Percentiles rank a stretch among this genome's conserved stretches.
These are phyloP conservation scores for Sitobion miscanthi DNA, from an alignment of 1,140 invertebrate genomes.

Conservation along the genomic window DNA sequence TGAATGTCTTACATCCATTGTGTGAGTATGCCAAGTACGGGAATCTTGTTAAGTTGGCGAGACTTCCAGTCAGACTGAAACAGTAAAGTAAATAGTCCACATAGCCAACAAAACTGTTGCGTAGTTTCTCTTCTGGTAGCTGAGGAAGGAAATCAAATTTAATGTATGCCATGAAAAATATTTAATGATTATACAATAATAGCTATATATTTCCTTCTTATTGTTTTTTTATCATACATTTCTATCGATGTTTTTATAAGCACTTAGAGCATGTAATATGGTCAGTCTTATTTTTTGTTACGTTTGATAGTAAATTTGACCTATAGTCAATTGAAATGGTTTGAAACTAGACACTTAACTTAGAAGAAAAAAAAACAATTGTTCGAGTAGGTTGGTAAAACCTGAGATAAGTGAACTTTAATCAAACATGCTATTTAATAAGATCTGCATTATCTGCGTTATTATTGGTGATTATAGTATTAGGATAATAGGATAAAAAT, in stretches of 20 bases:
- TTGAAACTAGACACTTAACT: too few relatives aligned
- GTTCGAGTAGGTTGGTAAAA: background rate
- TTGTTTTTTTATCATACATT: background rate
- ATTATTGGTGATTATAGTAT: background rate
- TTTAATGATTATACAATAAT: background rate
- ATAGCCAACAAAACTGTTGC: background rate
- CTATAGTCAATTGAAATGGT: too few relatives aligned
- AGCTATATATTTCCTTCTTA: background rate
- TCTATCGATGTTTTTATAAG: background rate
- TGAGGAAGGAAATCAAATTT: background rate
- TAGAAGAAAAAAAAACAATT: too few relatives aligned
- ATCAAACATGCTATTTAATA: background rate
- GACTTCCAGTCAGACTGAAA: constrained; percentile 22
- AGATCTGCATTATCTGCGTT: background rate
- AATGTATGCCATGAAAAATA: background rate
- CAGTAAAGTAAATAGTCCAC: constrained; percentile 39
- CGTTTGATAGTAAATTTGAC: too few relatives aligned
- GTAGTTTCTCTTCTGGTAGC: background rate
- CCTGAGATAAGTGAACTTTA: background rate
- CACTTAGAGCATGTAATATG: too few relatives aligned
- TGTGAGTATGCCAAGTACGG: constrained; percentile 24
- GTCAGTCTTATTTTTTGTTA: too few relatives aligned
- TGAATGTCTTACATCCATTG: constrained; percentile 40
- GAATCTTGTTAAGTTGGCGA: constrained; percentile 29
- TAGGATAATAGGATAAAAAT: background rate